These are phyloP conservation scores for Ephestia elutella DNA, from an alignment of 1,140 invertebrate species.

Conservation along the genomic window DNA sequence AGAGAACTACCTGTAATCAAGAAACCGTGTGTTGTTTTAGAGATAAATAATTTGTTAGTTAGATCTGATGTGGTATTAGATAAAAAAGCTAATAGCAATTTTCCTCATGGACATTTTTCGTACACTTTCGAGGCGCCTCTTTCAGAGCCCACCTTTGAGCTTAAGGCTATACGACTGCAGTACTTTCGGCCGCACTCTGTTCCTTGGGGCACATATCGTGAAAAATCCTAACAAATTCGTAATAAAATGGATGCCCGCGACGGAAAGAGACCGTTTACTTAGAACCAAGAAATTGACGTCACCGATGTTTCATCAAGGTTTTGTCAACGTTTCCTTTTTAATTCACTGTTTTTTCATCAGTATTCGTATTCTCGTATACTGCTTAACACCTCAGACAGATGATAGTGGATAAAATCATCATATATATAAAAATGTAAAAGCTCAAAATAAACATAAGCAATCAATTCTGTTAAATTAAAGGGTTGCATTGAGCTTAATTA, in stretches of 20 bases:
- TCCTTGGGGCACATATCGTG: slow-evolving; percentile 70
- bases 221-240: slow-evolving; percentile 56
- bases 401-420: too few relatives aligned
- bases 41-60: slow-evolving; percentile 71
- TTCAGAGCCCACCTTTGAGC: slow-evolving; percentile 68
- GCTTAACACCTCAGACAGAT: too few relatives aligned
- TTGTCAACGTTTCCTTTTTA: background rate
- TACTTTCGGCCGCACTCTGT: slow-evolving; percentile 75
- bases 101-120: slow-evolving; percentile 63
- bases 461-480: too few relatives aligned
- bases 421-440: too few relatives aligned
- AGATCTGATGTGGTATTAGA: slow-evolving; percentile 75
- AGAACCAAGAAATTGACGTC: slow-evolving; percentile 35
- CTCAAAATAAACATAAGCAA: too few relatives aligned
- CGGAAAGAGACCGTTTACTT: slow-evolving; percentile 40
- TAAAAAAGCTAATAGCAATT: slow-evolving; percentile 59
- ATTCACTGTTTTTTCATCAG: background rate
- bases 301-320: slow-evolving; percentile 45
- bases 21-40: slow-evolving; percentile 74
- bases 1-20: slow-evolving; percentile 73
- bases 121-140: slow-evolving; percentile 65
- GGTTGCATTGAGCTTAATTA: too few relatives aligned
- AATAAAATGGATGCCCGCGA: slow-evolving; percentile 42
- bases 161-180: slow-evolving; percentile 77
- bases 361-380: too few relatives aligned